These are phyloP conservation scores for Calephelis virginiensis DNA, from an alignment of 1,140 invertebrate genomes.

Conservation along the genomic window DNA sequence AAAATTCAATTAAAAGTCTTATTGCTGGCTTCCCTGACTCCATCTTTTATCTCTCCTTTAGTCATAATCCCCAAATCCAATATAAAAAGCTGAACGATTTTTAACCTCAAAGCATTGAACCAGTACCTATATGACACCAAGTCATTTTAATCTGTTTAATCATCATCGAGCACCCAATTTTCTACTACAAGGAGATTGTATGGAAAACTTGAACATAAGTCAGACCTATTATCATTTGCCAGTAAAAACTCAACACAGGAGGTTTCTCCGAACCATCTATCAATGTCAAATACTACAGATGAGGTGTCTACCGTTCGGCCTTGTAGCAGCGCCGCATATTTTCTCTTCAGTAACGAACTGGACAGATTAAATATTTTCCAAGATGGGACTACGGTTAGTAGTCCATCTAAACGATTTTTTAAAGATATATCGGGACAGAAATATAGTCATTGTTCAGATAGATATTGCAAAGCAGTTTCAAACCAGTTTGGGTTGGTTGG, in stretches of 20 bases:
- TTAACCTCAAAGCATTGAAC: slow-evolving; percentile 37
- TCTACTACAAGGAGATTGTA: slow-evolving; percentile 1
- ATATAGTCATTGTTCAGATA: not conserved
- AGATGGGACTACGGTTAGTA: slow-evolving; percentile 33
- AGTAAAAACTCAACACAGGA: slow-evolving; percentile 27
- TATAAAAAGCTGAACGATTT: slow-evolving; percentile 33
- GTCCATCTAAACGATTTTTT: slow-evolving; percentile 35
- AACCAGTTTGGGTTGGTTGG: slow-evolving; percentile 23
- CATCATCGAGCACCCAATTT: slow-evolving; percentile 21
- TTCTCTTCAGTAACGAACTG: slow-evolving; percentile 37
- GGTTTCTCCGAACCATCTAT: slow-evolving; percentile 32
- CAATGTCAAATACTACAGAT: slow-evolving; percentile 25
- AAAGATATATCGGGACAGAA: not conserved
- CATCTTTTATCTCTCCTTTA: slow-evolving; percentile 48
- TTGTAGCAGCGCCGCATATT: slow-evolving; percentile 24
- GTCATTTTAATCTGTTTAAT: slow-evolving; percentile 37
- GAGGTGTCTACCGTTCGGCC: not conserved
- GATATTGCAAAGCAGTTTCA: slow-evolving; percentile 17
- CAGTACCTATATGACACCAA: slow-evolving; percentile 27
- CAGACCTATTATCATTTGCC: slow-evolving; percentile 62
- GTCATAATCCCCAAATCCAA: slow-evolving; percentile 35
- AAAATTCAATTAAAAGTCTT: slow-evolving; percentile 21
- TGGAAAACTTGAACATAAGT: slow-evolving; percentile 29
- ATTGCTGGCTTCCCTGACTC: slow-evolving; percentile 25
- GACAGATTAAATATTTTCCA: slow-evolving; percentile 41